These are phyloP conservation scores for Podarcis siculus DNA, from an alignment of 2,797 vertebrate genomes.

Conservation along the genomic window DNA sequence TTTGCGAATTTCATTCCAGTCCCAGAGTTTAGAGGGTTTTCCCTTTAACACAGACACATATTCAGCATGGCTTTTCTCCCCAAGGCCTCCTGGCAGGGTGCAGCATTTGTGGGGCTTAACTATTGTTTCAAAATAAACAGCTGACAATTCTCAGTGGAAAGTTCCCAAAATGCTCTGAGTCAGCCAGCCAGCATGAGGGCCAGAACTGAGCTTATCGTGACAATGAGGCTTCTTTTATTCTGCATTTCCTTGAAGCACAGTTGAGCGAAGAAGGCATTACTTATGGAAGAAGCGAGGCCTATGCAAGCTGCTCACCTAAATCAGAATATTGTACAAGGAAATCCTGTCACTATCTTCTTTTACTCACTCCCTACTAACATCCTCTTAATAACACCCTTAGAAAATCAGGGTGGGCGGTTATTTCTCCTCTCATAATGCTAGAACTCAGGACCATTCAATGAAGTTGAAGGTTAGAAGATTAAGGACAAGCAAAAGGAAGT, in stretches of 20 bases:
- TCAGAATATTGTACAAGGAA: not conserved
- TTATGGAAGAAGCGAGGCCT: not conserved
- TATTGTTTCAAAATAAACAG: constrained; percentile 5
- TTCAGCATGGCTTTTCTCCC: not conserved
- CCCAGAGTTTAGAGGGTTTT: not conserved
- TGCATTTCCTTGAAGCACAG: not conserved
- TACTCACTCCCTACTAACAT: not conserved
- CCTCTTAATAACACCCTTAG: not conserved
- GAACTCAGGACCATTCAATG: too few species aligned
- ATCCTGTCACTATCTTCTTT: not conserved
- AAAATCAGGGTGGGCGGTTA: too few species aligned
- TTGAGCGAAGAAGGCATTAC: not conserved
- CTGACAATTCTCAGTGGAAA: not conserved
- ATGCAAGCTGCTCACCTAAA: not conserved
- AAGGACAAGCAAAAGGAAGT: too few species aligned
- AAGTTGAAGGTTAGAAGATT: too few species aligned
- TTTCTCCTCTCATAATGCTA: too few species aligned
- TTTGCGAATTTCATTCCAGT: not conserved
- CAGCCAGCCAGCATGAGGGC: not conserved
- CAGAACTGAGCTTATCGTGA: not conserved
- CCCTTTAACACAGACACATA: not conserved
- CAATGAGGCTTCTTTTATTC: not conserved
- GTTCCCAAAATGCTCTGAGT: not conserved
- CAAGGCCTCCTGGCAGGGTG: not conserved
- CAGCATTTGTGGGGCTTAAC: not conserved